Evolutionary conservation across 2,888 invertebrate species (phyloP), one percentile per base, ranked within the genome.

Genomic region (Helobdella robusta): DNA sequence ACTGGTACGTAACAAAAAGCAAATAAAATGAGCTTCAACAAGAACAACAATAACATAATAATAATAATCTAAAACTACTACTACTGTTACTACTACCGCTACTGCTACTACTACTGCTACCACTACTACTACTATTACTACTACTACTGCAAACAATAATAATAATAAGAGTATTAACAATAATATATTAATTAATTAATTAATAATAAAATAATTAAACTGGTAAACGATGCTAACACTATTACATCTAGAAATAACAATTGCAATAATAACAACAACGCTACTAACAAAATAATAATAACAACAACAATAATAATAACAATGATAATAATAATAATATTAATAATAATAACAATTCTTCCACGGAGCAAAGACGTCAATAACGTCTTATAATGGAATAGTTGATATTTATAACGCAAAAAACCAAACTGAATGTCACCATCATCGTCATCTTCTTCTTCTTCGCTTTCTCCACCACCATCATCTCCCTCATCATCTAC

Each of bases 401-500:
- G n/a, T n/a, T n/a, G n/a, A n/a, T n/a, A n/a, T n/a, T n/a, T n/a
- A n/a, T n/a, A n/a, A n/a, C n/a, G n/a, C n/a, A n/a, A n/a, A n/a
- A n/a, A n/a, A n/a, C n/a, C n/a, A n/a, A n/a, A n/a, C n/a, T n/a
- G n/a, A n/a, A 15, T 40, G 44, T n/a, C n/a, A 40, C 44, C 44
- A 40, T 40, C 44, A 40, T 40, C 44, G n/a, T 40, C 44, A 40
- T 40, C 44, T 15, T 40, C 44, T 15, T 40, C 44, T 15, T 40
- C 11, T 15, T 40, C 44, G 44, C 44, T 40, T 11, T n/a, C 44
- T n/a, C 44, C 44, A 40, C 44, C 44, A 40, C 44, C 11, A 40
- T 40, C 56, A n/a, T 56, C 56, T 30, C 18, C 56, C 28, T 11
- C 56, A 56, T 56, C 6, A 30, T 56, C 32, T 6, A n/a, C n/a